A percentile compares a stretch with the other conserved stretches of the same genome.
phyloP scores from a whole-genome alignment of 2,113 vertebrate species.

The Octodon degus region DNA sequence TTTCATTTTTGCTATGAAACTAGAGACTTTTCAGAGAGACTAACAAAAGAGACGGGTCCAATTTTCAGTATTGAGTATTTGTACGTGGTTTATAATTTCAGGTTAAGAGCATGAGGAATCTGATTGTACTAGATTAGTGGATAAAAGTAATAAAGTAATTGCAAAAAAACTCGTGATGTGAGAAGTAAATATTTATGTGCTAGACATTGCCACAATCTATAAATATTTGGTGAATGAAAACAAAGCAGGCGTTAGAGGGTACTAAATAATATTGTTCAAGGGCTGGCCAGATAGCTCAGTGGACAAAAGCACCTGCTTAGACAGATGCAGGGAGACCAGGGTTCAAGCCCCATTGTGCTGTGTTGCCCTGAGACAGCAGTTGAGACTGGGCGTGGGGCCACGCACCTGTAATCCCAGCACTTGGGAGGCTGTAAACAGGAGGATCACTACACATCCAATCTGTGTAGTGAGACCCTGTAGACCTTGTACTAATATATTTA shows the following conservation, averaged over 20 bases:
- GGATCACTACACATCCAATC: no score
- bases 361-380: no score
- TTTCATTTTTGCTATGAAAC: neutral
- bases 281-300: no score
- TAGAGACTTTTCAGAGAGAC: conserved; percentile 18
- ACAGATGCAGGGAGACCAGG: no score
- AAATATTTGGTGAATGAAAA: neutral
- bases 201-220: neutral
- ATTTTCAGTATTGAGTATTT: neutral
- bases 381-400: no score
- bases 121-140: neutral
- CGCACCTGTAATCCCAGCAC: no score
- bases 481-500: no score
- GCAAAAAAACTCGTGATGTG: neutral
- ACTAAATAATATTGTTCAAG: neutral
- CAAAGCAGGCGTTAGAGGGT: neutral
- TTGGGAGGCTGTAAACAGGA: no score
- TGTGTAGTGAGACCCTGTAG: no score
- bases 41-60: neutral
- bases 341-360: no score
- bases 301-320: no score
- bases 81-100: neutral
- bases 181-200: neutral
- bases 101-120: neutral
- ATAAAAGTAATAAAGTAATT: neutral